Conservation (phyloP, 2,797 vertebrate species). For the Hydrophis major region DNA sequence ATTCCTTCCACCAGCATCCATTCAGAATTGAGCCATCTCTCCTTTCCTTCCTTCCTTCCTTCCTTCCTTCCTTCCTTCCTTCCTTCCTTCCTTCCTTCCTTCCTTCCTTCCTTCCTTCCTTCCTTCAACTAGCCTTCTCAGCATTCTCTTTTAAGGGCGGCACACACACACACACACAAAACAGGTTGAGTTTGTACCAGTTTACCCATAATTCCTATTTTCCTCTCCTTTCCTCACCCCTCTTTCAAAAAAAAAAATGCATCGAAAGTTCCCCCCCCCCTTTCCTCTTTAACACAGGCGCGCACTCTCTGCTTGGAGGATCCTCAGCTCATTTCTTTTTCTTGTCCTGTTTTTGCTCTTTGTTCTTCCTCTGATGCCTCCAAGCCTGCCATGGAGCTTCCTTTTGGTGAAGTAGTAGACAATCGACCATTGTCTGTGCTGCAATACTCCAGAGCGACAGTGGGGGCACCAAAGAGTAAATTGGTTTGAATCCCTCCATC, state of each 20-base stretch:
- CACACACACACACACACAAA: background rate
- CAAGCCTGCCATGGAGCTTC: background rate
- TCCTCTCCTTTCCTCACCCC: background rate
- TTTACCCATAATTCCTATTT: background rate
- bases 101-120: background rate
- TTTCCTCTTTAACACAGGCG: fast-evolving
- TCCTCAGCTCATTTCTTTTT: background rate
- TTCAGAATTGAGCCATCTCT: background rate
- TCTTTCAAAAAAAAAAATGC: background rate
- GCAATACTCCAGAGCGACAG: background rate
- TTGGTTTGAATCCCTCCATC: background rate
- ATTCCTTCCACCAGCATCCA: background rate
- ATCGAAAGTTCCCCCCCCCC: background rate
- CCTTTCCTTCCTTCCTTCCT: background rate
- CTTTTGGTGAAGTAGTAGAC: background rate
- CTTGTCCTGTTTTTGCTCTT: background rate
- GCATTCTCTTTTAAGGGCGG: background rate
- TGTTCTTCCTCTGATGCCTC: background rate
- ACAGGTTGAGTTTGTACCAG: background rate
- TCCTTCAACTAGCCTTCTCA: background rate
- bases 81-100: background rate
- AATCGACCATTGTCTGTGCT: background rate
- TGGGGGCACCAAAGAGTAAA: background rate
- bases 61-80: background rate
- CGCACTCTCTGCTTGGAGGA: background rate